These are phyloP conservation scores for Limnothrissa miodon DNA, from an alignment of 2,113 vertebrate species.

Conservation along the genomic window DNA sequence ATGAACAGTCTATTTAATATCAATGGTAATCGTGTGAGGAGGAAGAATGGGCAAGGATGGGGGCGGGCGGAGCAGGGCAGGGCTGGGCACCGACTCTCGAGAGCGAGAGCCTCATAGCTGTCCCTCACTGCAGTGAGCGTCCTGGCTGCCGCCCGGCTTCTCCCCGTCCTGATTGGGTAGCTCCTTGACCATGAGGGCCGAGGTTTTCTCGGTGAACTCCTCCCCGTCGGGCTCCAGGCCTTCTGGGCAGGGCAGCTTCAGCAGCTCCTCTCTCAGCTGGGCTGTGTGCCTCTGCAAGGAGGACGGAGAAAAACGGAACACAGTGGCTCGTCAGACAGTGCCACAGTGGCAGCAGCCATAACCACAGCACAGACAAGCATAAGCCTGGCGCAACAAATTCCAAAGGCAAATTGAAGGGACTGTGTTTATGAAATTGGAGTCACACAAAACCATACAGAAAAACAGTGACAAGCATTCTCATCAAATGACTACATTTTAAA, in stretches of 20 bases:
- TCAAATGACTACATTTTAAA: neutral
- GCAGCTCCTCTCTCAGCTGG: slow-evolving; percentile 91
- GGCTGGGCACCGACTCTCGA: slow-evolving; percentile 49
- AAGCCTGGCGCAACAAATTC: neutral
- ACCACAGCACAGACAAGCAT: neutral
- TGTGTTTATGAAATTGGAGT: neutral
- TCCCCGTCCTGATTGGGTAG: slow-evolving; percentile 79
- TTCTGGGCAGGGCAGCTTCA: slow-evolving; percentile 94
- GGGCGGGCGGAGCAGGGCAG: slow-evolving; percentile 51
- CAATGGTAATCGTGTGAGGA: slow-evolving; percentile 52
- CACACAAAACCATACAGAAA: neutral
- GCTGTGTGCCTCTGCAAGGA: slow-evolving; percentile 88
- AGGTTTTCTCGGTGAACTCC: slow-evolving; percentile 79
- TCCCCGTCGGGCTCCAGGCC: slow-evolving; percentile 87
- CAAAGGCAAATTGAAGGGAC: neutral
- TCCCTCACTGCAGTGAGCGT: slow-evolving; percentile 81
- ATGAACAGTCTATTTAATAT: slow-evolving; percentile 71
- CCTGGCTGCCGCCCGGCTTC: slow-evolving; percentile 88
- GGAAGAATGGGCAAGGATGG: slow-evolving; percentile 44
- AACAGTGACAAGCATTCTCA: neutral
- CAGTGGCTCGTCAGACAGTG: neutral
- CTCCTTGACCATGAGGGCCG: slow-evolving; percentile 78
- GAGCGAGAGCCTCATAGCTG: slow-evolving; percentile 81
- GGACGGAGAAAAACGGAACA: neutral
- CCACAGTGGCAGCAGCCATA: neutral